phyloP scores from a whole-genome alignment of 2,113 vertebrate genomes.

The Microcebus lehilahytsara region DNA sequence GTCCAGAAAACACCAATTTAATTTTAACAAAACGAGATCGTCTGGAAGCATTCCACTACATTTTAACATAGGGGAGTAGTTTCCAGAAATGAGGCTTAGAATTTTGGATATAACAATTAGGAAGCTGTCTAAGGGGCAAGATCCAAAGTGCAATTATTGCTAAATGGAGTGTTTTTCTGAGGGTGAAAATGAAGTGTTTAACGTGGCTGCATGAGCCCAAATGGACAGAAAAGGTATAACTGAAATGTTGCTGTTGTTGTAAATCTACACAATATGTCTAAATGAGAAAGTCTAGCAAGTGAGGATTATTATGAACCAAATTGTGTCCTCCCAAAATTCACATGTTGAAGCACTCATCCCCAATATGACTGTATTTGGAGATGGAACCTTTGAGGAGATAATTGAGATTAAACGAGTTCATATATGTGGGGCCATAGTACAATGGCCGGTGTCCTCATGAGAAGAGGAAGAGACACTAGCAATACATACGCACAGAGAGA shows the following conservation, averaged over 20 bases:
- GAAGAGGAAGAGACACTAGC: background rate
- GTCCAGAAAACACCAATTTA: constrained; percentile 59
- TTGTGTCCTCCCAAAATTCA: background rate
- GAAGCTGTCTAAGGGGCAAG: constrained; percentile 35
- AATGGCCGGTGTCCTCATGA: too few relatives aligned
- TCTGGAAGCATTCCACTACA: constrained; percentile 49
- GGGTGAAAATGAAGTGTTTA: constrained; percentile 30
- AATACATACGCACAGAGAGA: background rate
- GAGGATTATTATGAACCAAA: background rate
- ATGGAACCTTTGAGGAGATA: background rate
- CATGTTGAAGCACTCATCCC: background rate
- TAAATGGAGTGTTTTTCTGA: constrained; percentile 31
- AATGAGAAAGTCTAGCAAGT: constrained; percentile 10
- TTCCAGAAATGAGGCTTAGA: constrained; percentile 61
- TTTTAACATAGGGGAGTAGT: constrained; percentile 62
- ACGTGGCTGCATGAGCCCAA: constrained; percentile 25
- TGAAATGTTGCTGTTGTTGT: background rate
- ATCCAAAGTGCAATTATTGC: constrained; percentile 56
- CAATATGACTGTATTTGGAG: background rate
- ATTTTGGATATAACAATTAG: constrained; percentile 62
- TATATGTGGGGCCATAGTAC: background rate
- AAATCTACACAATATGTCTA: background rate
- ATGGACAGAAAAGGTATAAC: background rate
- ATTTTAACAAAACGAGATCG: constrained; percentile 61
- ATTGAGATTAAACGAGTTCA: background rate